A percentile compares a stretch with the other conserved stretches of the same genome.
Evolutionary conservation across 1,140 invertebrate species (phyloP).

Genomic region (Bombus confusus): DNA sequence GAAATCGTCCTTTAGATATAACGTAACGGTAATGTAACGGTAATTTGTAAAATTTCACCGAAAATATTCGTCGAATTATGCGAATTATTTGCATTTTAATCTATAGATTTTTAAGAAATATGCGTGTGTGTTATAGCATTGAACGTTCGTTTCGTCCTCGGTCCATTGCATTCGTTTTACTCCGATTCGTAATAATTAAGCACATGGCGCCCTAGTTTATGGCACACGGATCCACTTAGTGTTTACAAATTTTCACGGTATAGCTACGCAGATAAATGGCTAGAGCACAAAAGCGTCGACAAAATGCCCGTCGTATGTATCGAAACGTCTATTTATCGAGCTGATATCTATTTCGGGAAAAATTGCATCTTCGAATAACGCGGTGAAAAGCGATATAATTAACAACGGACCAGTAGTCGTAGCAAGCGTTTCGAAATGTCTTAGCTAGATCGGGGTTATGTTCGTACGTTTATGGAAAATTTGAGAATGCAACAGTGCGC

Average conservation of each 20-base stretch:
- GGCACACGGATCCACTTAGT: constrained; percentile 1
- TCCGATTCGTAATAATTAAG: background rate
- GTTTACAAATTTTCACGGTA: constrained; percentile 17
- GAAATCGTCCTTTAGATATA: too few species aligned
- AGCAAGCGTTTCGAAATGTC: background rate
- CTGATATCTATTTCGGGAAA: constrained; percentile 31
- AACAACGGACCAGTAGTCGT: background rate
- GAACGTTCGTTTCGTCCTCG: background rate
- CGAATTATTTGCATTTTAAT: background rate
- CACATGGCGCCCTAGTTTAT: constrained; percentile 12
- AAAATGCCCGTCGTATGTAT: constrained; percentile 8
- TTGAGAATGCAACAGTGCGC: too few species aligned
- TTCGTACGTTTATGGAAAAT: too few species aligned
- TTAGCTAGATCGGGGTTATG: background rate
- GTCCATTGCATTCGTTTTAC: background rate
- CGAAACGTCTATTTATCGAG: constrained; percentile 39
- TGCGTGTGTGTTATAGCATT: background rate
- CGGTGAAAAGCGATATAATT: background rate
- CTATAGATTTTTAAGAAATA: background rate
- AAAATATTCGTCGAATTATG: too few species aligned
- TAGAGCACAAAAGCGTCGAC: background rate
- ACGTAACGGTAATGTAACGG: too few species aligned
- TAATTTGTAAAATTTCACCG: too few species aligned
- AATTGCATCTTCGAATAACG: constrained; percentile 39
- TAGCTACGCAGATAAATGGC: background rate